These are phyloP conservation scores for Acleris literana DNA, from an alignment of 2,888 invertebrate species.

Conservation along the genomic window DNA sequence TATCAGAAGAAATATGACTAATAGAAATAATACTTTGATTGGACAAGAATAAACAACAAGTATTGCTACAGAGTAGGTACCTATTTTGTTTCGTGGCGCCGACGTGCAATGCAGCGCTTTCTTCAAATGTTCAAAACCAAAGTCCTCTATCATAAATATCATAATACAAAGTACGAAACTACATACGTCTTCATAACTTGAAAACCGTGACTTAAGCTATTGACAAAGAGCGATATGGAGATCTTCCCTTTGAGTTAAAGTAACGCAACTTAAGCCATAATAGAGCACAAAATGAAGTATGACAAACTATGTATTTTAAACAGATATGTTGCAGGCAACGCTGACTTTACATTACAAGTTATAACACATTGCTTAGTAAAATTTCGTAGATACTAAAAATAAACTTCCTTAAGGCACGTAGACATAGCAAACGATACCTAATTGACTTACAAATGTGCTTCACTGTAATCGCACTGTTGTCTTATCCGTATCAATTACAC, in stretches of 20 bases:
- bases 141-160: constrained; percentile 39
- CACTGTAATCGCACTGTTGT: constrained; percentile 11
- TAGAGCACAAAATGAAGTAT: constrained; percentile 20
- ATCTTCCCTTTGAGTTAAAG: constrained; percentile 25
- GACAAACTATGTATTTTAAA: constrained; percentile 11
- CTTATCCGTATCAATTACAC: constrained; percentile 25
- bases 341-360: not conserved
- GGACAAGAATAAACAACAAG: too few relatives aligned
- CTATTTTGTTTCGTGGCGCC: too few relatives aligned
- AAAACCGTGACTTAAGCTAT: constrained; percentile 48
- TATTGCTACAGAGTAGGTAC: too few relatives aligned
- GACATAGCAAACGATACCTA: not conserved
- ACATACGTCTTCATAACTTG: constrained; percentile 55
- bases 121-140: constrained; percentile 27
- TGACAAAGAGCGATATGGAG: constrained; percentile 19
- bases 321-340: constrained; percentile 2
- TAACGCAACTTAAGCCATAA: constrained; percentile 19
- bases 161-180: constrained; percentile 44
- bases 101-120: not conserved
- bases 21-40: too few relatives aligned
- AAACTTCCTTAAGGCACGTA: constrained; percentile 1
- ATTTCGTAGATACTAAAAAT: not conserved
- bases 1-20: too few relatives aligned
- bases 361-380: not conserved
- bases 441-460: constrained; percentile 22